Base-by-base conservation (phyloP, 2,113 vertebrate species). In the Galbula dea region DNA sequence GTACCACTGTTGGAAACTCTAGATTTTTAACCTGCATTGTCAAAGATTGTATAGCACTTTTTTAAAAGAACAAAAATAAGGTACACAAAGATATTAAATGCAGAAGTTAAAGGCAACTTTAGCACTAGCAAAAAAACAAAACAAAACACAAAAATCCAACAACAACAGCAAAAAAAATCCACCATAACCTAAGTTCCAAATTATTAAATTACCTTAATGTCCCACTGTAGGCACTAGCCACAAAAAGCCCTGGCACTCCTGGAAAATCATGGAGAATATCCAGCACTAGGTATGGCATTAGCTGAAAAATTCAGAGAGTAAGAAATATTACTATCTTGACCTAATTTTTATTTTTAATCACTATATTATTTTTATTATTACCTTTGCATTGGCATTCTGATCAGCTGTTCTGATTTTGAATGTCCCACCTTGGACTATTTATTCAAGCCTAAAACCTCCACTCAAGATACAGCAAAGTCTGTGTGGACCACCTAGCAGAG, bases 141-240 rank as follows among this genome's bases (percentile, higher is more conserved):
- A 9, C 9, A 2, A 6, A 37, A 24, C n/a, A n/a, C n/a, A n/a
- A n/a, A n/a, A n/a, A n/a, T n/a, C n/a, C n/a, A n/a, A n/a, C n/a
- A n/a, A n/a, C n/a, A n/a, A n/a, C n/a, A n/a, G n/a, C n/a, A 39
- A 24, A 3, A 7, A 41, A 30, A 10, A 39, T 17, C 27, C 51
- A 5, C n/a, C n/a, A 15, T 12, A 66, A 43, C 41, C 6, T 30
- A 67, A 12, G 45, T 80, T 82, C 10, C 22, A 83, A 69, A 84
- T 29, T 46, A 39, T 62, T 76, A 81, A 74, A 72, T 97, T 97
- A 99, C 99, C 99, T 99, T 75, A 99, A 97, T 5, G 99, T 99
- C 5, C 99, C 99, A 75, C 99, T 99, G 97, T 99, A 99, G 43
- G 98, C 98, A 85, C 98, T 98, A 81, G 99, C 99, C 93, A 99